Evolutionary conservation across 1,140 invertebrate species (phyloP).

Genomic region (Cydia strobilella): DNA sequence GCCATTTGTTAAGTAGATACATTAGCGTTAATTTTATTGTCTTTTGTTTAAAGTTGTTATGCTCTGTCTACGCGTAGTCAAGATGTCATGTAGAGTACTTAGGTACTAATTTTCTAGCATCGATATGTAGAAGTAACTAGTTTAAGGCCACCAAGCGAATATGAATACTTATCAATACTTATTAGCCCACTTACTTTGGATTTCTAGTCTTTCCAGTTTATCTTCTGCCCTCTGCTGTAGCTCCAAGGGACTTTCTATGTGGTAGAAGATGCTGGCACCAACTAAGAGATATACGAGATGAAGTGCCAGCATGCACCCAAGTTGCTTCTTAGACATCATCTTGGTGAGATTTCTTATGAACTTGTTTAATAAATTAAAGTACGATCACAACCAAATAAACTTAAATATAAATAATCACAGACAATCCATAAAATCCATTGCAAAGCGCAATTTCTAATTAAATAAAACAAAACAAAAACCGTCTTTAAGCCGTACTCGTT

Average conservation of each 20-base stretch:
- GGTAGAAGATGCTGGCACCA: conserved; percentile 89
- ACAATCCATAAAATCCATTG: conserved; percentile 26
- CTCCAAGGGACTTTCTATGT: conserved; percentile 87
- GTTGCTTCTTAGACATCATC: conserved; percentile 90
- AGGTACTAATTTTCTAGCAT: conserved; percentile 46
- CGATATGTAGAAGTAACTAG: conserved; percentile 21
- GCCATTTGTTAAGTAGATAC: neutral
- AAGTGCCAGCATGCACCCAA: conserved; percentile 87
- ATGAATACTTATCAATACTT: conserved; percentile 29
- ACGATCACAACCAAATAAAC: conserved; percentile 28
- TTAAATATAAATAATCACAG: conserved; percentile 25
- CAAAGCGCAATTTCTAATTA: conserved; percentile 4
- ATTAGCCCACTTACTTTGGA: conserved; percentile 83
- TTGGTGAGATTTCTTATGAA: conserved; percentile 62
- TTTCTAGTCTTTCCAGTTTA: conserved; percentile 83
- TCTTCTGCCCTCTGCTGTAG: conserved; percentile 79
- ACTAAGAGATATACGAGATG: conserved; percentile 88
- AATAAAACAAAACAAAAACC: neutral
- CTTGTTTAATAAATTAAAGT: conserved; percentile 27
- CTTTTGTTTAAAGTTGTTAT: conserved; percentile 3
- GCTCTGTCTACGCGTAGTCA: neutral
- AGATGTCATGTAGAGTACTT: conserved; percentile 2
- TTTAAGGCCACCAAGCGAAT: conserved; percentile 28
- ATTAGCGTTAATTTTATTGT: neutral
- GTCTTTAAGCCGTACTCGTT: conserved; percentile 8